A percentile compares a stretch with the other conserved stretches of the same genome.
phyloP scores from a whole-genome alignment of 2,888 invertebrate species.

The Xestia ashworthii region DNA sequence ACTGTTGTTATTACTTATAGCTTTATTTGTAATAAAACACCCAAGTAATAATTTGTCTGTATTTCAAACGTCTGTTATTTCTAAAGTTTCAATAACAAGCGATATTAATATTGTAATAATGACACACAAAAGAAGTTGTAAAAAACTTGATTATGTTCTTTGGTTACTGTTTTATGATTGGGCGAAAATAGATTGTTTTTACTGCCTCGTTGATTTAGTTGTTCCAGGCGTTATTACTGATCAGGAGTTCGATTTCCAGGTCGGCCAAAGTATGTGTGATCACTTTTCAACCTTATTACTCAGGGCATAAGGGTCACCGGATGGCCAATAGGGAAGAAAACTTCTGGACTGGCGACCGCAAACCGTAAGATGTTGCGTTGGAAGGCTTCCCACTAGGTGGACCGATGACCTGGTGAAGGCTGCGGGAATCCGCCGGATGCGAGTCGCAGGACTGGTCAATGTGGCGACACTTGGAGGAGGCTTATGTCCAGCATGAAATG shows the following conservation, averaged over 20 bases:
- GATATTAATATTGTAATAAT: constrained; percentile 14
- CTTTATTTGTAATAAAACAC: constrained; percentile 24
- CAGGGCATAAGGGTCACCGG: background rate
- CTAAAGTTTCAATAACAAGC: constrained; percentile 26
- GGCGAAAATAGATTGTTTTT: constrained; percentile 22
- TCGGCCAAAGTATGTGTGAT: background rate
- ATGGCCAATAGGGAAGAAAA: no score
- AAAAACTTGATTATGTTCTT: constrained; percentile 29
- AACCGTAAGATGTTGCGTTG: no score
- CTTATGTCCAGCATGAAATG: no score
- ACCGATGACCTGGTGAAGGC: no score
- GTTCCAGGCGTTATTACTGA: background rate
- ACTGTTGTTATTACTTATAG: background rate
- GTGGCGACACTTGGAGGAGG: no score
- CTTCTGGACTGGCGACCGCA: no score
- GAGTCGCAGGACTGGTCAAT: no score
- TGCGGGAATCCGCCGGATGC: no score
- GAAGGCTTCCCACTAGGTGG: no score
- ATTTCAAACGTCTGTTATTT: constrained; percentile 13
- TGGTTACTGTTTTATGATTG: constrained; percentile 31
- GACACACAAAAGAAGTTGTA: constrained; percentile 27
- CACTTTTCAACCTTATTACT: background rate
- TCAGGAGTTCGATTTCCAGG: background rate
- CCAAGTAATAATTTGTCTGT: constrained; percentile 5
- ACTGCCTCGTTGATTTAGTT: background rate